A percentile compares a stretch with the other conserved stretches of the same genome.
Conservation (phyloP, 2,113 vertebrate genomes). For the Halcyon senegalensis region DNA sequence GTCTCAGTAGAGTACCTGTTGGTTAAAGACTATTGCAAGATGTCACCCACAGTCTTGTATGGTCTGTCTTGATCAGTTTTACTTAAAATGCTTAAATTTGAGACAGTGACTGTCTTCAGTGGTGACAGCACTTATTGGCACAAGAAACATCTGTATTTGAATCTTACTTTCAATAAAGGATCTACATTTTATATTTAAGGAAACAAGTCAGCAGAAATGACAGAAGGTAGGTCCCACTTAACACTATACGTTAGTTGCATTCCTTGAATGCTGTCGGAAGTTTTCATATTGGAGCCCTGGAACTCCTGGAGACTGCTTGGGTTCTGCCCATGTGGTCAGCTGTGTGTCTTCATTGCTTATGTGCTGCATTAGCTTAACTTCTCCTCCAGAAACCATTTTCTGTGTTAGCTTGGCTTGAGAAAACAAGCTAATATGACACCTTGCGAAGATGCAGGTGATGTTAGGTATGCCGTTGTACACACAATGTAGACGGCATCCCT, state of each 20-base stretch:
- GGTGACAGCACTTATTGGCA: not conserved
- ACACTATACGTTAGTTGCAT: accelerated
- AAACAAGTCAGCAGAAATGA: not conserved
- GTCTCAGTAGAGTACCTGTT: not conserved
- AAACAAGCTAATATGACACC: not conserved
- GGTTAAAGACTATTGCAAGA: not conserved
- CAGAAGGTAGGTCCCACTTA: not conserved
- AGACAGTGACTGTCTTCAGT: not conserved
- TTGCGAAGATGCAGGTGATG: not conserved
- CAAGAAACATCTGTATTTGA: not conserved
- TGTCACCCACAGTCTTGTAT: not conserved
- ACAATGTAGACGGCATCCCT: not conserved
- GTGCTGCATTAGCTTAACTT: not conserved
- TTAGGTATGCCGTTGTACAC: not conserved
- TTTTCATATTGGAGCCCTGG: not conserved
- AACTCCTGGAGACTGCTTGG: not conserved
- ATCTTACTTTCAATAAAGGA: not conserved
- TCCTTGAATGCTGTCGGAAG: not conserved
- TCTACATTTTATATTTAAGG: not conserved
- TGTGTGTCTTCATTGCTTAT: not conserved
- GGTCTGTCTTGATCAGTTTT: not conserved
- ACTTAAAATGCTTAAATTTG: not conserved
- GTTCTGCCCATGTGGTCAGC: not conserved
- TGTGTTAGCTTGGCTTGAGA: not conserved
- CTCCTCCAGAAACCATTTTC: not conserved